Evolutionary conservation across 2,888 invertebrate species (phyloP).

Genomic region (Cataglyphis albicans): DNA sequence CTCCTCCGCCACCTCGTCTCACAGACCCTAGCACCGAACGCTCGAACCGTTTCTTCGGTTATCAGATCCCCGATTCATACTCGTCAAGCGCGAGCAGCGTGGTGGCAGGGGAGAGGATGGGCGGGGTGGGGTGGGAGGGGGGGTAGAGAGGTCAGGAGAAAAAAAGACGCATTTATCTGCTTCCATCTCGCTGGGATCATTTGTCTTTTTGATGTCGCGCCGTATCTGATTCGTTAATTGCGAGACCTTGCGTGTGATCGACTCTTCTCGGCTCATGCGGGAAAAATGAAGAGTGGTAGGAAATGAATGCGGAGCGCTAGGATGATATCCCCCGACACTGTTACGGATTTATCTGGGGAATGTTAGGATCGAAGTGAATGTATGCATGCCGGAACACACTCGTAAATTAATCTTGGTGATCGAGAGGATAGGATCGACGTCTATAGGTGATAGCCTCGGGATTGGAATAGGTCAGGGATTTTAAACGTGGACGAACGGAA

Average conservation of each 20-base stretch:
- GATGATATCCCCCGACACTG: neutral
- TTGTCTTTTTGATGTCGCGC: conserved; percentile 81
- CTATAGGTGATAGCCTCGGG: neutral
- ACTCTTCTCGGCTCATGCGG: conserved; percentile 62
- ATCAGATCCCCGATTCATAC: conserved; percentile 82
- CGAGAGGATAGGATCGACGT: neutral
- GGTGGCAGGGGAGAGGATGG: conserved; percentile 19
- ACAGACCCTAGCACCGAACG: conserved; percentile 60
- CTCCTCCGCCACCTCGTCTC: conserved; percentile 55
- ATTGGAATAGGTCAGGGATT: neutral
- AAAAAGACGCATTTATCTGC: conserved; percentile 75
- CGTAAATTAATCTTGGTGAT: conserved; percentile 27
- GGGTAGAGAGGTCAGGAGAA: conserved; percentile 43
- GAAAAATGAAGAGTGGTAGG: conserved; percentile 43
- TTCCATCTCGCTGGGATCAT: conserved; percentile 75
- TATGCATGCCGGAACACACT: conserved; percentile 3
- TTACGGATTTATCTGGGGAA: conserved; percentile 20
- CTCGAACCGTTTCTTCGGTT: conserved; percentile 78
- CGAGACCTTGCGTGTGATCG: conserved; percentile 77
- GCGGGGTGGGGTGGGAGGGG: conserved; percentile 11
- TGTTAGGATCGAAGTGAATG: neutral
- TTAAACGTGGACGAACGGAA: neutral
- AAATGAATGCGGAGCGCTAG: conserved; percentile 32
- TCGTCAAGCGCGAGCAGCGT: conserved; percentile 74
- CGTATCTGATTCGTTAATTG: conserved; percentile 81